Evolutionary conservation across 2,113 vertebrate genomes (phyloP).

Genomic region (Drymodes brunneopygia): DNA sequence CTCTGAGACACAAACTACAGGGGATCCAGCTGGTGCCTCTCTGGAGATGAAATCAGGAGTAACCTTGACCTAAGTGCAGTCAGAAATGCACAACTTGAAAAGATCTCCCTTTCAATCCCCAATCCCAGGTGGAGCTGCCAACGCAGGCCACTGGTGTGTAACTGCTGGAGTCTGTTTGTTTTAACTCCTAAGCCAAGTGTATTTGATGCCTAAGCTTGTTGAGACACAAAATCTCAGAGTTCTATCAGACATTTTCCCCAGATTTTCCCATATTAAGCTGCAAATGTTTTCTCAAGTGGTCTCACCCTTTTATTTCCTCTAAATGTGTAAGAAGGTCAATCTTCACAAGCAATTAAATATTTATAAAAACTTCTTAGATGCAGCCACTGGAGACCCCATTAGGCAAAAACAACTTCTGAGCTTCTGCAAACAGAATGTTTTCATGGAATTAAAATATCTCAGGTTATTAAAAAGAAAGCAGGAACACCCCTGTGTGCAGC

Average conservation of each 20-base stretch:
- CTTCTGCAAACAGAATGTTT: neutral
- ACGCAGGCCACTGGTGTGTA: fast-evolving
- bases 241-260: neutral
- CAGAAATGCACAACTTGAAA: neutral
- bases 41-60: neutral
- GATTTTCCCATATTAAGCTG: neutral
- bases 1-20: neutral
- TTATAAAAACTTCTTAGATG: constrained; percentile 4
- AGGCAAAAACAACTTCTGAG: neutral
- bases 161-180: neutral
- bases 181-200: neutral
- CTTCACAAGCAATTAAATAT: constrained; percentile 8
- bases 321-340: constrained; percentile 3
- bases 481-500: fast-evolving
- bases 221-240: neutral
- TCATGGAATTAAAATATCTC: neutral
- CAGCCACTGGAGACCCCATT: neutral
- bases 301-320: neutral
- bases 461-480: neutral
- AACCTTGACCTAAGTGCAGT: neutral
- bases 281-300: neutral
- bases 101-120: neutral
- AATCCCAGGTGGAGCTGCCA: neutral
- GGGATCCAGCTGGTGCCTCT: neutral
- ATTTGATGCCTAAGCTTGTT: neutral